These are phyloP conservation scores for Aporophyla nigra DNA, from an alignment of 2,888 invertebrate genomes.

Conservation along the genomic window DNA sequence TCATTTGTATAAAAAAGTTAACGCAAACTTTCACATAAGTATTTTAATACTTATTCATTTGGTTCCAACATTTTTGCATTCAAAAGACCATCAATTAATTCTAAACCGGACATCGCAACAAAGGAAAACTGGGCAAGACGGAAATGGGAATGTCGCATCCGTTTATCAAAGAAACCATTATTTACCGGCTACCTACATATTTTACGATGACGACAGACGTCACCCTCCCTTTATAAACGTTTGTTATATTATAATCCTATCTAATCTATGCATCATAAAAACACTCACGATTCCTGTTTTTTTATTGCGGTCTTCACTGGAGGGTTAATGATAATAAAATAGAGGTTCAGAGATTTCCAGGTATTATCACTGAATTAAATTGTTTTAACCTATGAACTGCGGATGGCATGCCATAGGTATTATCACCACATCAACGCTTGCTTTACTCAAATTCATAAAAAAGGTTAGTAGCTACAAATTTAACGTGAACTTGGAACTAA, in stretches of 20 bases:
- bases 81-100: not conserved
- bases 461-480: too few relatives aligned
- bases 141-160: constrained; percentile 7
- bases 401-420: too few relatives aligned
- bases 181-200: constrained; percentile 21
- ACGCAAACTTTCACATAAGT: not conserved
- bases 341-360: not conserved
- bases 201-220: constrained; percentile 28
- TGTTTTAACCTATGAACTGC: too few relatives aligned
- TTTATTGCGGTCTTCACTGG: constrained; percentile 36
- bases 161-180: constrained; percentile 16
- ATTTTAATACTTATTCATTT: not conserved
- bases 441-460: too few relatives aligned
- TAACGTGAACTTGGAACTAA: too few relatives aligned
- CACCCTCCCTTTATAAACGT: constrained; percentile 15
- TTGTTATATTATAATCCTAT: constrained; percentile 35
- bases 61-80: not conserved
- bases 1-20: too few relatives aligned
- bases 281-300: constrained; percentile 10
- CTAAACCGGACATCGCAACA: constrained; percentile 11
- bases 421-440: too few relatives aligned
- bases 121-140: constrained; percentile 11
- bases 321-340: constrained; percentile 12
- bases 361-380: constrained; percentile 15
- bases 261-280: constrained; percentile 32